A percentile compares a stretch with the other conserved stretches of the same genome.
phyloP scores from a whole-genome alignment of 2,113 vertebrate species.

The Ciconia stormi region DNA sequence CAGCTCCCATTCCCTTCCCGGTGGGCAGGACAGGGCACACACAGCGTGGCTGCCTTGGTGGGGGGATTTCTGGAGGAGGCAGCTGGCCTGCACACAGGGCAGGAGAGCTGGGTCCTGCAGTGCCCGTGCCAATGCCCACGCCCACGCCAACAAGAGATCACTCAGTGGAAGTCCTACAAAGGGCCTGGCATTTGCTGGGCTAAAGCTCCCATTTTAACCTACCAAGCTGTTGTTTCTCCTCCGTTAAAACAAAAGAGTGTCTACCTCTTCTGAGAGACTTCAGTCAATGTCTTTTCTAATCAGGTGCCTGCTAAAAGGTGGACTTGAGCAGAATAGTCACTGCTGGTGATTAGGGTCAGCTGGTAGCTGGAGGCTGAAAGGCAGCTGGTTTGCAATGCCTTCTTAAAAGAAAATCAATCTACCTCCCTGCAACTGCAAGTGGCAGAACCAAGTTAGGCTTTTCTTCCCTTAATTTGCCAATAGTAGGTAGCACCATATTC shows the following conservation, averaged over 20 bases:
- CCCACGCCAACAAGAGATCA: background rate
- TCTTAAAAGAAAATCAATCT: background rate
- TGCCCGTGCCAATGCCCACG: rapidly evolving
- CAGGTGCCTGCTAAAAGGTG: background rate
- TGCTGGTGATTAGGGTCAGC: background rate
- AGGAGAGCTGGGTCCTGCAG: background rate
- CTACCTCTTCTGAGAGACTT: background rate
- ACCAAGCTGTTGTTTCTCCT: background rate
- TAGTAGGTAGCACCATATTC: background rate
- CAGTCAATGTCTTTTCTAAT: background rate
- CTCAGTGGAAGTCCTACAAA: background rate
- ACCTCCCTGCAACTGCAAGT: background rate
- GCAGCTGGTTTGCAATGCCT: background rate
- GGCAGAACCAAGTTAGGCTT: background rate
- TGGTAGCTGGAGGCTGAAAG: background rate
- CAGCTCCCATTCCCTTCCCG: rapidly evolving
- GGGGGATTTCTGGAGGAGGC: background rate
- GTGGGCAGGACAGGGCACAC: background rate
- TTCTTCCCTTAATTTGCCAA: background rate
- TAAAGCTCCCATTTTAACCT: background rate
- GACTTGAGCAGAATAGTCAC: background rate
- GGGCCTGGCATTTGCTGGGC: background rate
- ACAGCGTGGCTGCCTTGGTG: rapidly evolving
- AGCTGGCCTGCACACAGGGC: rapidly evolving
- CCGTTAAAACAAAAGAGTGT: background rate